A percentile compares a stretch with the other conserved stretches of the same genome.
Evolutionary conservation across 2,113 vertebrate species (phyloP).

Genomic region (Stegastes partitus): DNA sequence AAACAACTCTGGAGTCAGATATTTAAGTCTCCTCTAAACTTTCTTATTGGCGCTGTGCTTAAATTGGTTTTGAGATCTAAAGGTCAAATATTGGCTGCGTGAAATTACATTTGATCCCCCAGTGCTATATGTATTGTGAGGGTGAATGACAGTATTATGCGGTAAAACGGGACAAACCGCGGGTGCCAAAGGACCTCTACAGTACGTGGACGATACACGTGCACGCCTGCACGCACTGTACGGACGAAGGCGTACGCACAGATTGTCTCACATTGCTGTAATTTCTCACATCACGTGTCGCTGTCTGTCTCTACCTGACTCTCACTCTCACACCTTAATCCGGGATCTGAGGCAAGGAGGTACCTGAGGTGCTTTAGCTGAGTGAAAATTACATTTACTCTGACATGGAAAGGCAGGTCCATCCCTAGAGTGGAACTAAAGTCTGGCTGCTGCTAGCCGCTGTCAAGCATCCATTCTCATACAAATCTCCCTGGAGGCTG

Average conservation of each 20-base stretch:
- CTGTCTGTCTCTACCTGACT: constrained; percentile 37
- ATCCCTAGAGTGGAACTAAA: constrained; percentile 72
- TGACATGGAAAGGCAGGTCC: constrained; percentile 69
- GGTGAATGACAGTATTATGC: constrained; percentile 26
- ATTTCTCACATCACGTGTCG: constrained; percentile 43
- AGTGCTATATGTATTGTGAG: constrained; percentile 20
- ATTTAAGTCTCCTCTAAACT: neutral
- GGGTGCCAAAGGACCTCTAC: constrained; percentile 9
- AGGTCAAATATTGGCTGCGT: constrained; percentile 48
- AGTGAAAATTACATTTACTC: constrained; percentile 80
- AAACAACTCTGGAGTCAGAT: neutral
- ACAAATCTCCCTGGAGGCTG: constrained; percentile 57
- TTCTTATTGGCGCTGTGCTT: neutral
- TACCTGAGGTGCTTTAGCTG: constrained; percentile 71
- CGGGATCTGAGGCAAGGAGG: constrained; percentile 57
- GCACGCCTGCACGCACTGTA: neutral
- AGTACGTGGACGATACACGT: neutral
- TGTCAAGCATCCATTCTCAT: constrained; percentile 66
- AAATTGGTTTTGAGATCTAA: constrained; percentile 30
- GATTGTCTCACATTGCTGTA: constrained; percentile 36
- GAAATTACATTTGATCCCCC: constrained; percentile 50
- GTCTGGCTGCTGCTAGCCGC: constrained; percentile 48
- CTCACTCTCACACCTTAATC: constrained; percentile 67
- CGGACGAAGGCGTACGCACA: constrained; percentile 9
- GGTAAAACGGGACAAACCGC: constrained; percentile 26